Conservation (phyloP, 2,113 vertebrate genomes). For the Amphiprion ocellaris region DNA sequence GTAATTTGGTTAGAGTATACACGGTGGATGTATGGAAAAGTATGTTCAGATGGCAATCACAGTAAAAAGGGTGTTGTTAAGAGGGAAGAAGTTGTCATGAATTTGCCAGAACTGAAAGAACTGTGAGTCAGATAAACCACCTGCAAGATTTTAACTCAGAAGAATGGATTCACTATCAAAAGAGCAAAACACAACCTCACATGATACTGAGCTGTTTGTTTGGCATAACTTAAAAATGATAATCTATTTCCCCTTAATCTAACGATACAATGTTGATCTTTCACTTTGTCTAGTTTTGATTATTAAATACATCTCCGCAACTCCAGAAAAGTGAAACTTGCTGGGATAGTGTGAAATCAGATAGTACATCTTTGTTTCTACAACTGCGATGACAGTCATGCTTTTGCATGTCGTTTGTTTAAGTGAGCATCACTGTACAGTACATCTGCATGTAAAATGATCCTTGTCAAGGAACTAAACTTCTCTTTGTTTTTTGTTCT, state of each 20-base stretch:
- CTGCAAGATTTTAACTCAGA: conserved; percentile 4
- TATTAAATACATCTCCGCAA: background rate
- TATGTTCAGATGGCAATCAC: conserved; percentile 10
- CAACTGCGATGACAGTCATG: no score
- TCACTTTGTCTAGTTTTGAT: background rate
- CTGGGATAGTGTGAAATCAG: background rate
- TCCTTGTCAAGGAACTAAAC: background rate
- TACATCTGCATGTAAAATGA: conserved; percentile 8
- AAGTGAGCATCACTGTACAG: background rate
- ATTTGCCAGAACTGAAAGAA: conserved; percentile 11
- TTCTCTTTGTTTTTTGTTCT: conserved; percentile 4
- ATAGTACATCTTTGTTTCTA: conserved; percentile 7
- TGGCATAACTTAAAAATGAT: background rate
- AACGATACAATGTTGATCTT: conserved; percentile 17
- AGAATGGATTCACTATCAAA: background rate
- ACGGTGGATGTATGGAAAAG: conserved; percentile 27
- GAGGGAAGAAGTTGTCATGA: background rate
- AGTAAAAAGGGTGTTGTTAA: conserved; percentile 7
- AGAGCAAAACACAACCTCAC: conserved; percentile 18
- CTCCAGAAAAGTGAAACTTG: background rate
- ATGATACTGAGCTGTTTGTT: conserved; percentile 19
- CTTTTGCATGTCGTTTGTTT: conserved; percentile 13
- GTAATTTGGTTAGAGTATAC: conserved; percentile 1
- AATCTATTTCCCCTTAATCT: background rate
- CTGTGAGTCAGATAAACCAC: conserved; percentile 27